Base-by-base conservation (phyloP, 1,140 invertebrate species). In the Mesaphorura yosii region DNA sequence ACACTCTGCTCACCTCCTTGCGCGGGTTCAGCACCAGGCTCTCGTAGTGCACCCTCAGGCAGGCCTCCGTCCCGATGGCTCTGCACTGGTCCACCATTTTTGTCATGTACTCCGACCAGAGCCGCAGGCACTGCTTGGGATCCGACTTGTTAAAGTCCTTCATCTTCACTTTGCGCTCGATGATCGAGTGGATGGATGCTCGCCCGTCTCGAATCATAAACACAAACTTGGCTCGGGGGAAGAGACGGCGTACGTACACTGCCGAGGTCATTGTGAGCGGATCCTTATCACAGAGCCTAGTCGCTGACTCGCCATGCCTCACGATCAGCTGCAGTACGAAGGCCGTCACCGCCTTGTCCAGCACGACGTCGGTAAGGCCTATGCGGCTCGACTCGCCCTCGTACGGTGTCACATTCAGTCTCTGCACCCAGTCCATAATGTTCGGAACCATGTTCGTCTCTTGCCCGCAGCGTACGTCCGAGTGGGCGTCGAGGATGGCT, bases 201-300 rank as follows among this genome's bases (percentile, higher is more conserved):
- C 94, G 78, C 1, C 94, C 94, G 69, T 98, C 94, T 59, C 94
- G 79, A 42, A 95, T 82, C 89, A 98, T 95, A 68, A 97, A 88
- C 61, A 98, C 76, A 73, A 94, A 98, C 73, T 96, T 97, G 31
- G 91, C 69, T 58, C 77, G 75, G 3, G 81, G 79, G 64, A 82
- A 83, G 34, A 77, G 57, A 60, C 74, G 62, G 4, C 59, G 84
- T 80, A 34, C 10, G n/a, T 34, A 34, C n/a, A n/a, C n/a, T 34
- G 10, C 31, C 10, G n/a, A 34, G 31, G 31, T 34, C n/a, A 34
- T 10, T 10, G 31, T 34, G n/a, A 34, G n/a, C n/a, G 31, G 31
- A 34, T 34, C 31, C n/a, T 34, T 34, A n/a, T 34, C n/a, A n/a
- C 31, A 34, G n/a, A 34, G n/a, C n/a, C 31, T 34, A 10, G 31